Base-by-base conservation (phyloP, 2,113 vertebrate species). In the Euleptes europaea region DNA sequence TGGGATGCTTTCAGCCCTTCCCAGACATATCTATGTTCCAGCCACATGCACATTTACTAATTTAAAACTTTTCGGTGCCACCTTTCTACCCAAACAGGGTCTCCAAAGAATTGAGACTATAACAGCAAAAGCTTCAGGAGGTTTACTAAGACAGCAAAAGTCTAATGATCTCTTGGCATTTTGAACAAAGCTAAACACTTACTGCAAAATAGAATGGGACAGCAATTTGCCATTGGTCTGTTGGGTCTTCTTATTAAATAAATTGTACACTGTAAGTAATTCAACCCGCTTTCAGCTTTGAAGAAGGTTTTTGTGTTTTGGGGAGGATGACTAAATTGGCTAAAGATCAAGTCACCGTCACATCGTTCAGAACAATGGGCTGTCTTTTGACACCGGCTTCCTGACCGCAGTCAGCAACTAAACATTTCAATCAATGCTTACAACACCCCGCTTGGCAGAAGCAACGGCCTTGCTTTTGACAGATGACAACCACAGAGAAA, bases 221-320 rank as follows among this genome's bases (percentile, higher is more conserved):
- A 65, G 40, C 4, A 15, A 74, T 70, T 77, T 77, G 75, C 57
- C 51, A 66, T 69, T 38, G 35, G 78, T n/a, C 57, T 73, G 84
- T 42, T 89, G 2, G 47, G 47, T 49, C n/a, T n/a, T n/a, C n/a
- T n/a, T n/a, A n/a, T n/a, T 79, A 80, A 1, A 17, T 57, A 90
- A 84, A 1, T 85, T 21, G 35, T 47, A 86, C n/a, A n/a, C n/a
- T n/a, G 35, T 82, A 78, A 79, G 66, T 17, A 84, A 73, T 82
- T 88, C 57, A 83, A 80, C 31, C 35, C 19, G 2, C 73, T 86
- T 76, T 28, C 80, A 38, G 28, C 9, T 82, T 42, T 82, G 54
- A 19, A 72, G 10, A 77, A 54, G 78, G 7, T 14, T 78, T 33
- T 88, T 88, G 47, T 80, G 65, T 84, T 49, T 35, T 44, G n/a